Evolutionary conservation across 2,888 invertebrate genomes (phyloP).

Genomic region (Eremobia ochroleuca): DNA sequence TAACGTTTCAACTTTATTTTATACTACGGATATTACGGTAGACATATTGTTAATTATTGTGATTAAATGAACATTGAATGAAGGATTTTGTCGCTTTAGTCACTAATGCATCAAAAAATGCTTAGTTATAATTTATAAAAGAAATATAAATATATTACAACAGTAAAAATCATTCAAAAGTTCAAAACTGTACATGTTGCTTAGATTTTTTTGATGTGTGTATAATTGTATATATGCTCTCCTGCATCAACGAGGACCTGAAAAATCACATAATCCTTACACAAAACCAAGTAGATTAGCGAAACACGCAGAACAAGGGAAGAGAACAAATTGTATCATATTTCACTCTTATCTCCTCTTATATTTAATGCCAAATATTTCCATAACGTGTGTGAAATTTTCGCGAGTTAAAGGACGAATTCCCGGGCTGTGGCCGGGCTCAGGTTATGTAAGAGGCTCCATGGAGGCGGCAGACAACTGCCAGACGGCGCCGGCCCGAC

Average conservation of each 20-base stretch:
- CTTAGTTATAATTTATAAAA: no score
- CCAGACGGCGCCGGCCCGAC: constrained; percentile 90
- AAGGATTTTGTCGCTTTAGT: no score
- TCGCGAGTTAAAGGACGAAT: constrained; percentile 53
- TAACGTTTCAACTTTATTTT: no score
- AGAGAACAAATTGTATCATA: constrained; percentile 49
- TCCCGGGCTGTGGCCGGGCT: constrained; percentile 64
- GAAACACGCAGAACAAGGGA: constrained; percentile 16
- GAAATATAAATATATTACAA: no score
- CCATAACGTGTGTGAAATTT: constrained; percentile 58
- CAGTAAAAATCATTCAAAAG: no score
- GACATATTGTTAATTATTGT: no score
- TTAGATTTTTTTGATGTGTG: no score
- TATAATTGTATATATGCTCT: not conserved
- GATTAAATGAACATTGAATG: no score
- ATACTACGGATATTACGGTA: no score
- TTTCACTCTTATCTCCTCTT: constrained; percentile 46
- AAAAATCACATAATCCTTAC: constrained; percentile 24
- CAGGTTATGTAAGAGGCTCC: constrained; percentile 87
- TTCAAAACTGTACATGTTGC: no score
- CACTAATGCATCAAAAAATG: no score
- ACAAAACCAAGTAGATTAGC: constrained; percentile 32
- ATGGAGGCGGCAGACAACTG: constrained; percentile 80
- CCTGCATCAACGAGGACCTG: not conserved
- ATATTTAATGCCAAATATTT: constrained; percentile 51